Percentiles rank a stretch among this genome's conserved stretches.
These are phyloP conservation scores for Drosophila recens DNA, from an alignment of 2,888 invertebrate species.

Conservation along the genomic window DNA sequence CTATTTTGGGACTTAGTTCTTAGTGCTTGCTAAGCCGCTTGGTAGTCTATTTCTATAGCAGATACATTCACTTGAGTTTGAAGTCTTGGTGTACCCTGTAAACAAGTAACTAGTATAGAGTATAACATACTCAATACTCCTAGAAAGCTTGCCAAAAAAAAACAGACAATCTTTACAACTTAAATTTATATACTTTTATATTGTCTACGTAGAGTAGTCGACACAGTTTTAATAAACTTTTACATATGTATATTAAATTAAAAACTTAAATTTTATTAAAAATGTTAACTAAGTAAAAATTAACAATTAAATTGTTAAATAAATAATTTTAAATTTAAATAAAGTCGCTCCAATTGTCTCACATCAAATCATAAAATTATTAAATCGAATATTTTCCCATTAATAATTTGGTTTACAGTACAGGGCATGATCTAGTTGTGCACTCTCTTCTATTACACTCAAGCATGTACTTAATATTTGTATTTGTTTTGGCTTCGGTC, in stretches of 20 bases:
- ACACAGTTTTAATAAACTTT: no score
- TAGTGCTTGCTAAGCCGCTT: conserved; percentile 51
- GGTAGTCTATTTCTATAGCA: conserved; percentile 29
- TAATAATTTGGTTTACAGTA: background rate
- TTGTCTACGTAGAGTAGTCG: background rate
- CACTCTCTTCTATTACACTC: background rate
- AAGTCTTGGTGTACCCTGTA: conserved; percentile 6
- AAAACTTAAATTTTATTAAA: no score
- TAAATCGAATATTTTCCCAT: no score
- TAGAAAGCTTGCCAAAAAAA: no score
- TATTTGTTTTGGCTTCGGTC: conserved; percentile 36
- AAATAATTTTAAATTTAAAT: no score
- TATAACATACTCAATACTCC: background rate
- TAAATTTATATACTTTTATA: background rate
- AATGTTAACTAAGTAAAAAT: no score
- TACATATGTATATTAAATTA: no score
- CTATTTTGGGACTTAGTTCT: conserved; percentile 40
- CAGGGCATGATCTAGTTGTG: background rate
- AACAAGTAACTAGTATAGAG: background rate
- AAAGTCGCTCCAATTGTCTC: no score
- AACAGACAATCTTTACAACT: background rate
- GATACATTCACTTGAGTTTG: conserved; percentile 9
- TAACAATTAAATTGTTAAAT: no score
- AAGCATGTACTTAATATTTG: conserved; percentile 38
- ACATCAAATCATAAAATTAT: no score